Evolutionary conservation across 2,888 invertebrate species (phyloP).

Genomic region (Folsomia manolachei): DNA sequence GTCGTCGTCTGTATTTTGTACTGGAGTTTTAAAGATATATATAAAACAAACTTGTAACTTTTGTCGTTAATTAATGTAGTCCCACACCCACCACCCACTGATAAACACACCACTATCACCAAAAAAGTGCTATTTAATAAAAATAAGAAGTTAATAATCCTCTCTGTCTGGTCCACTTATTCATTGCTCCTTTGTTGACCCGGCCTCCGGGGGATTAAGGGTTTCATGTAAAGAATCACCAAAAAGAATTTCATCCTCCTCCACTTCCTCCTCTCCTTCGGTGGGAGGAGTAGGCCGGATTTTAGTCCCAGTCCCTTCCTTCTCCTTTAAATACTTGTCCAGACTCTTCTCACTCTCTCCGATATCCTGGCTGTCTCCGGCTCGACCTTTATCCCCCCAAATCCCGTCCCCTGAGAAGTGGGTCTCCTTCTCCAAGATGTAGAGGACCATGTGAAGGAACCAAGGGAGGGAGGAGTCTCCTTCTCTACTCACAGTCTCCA

Average conservation of each 20-base stretch:
- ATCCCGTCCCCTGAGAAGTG: slow-evolving; percentile 75
- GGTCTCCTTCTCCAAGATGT: slow-evolving; percentile 68
- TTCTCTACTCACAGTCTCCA: slow-evolving; percentile 25
- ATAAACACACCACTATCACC: neutral
- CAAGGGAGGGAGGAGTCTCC: slow-evolving; percentile 22
- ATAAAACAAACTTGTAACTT: neutral
- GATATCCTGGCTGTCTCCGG: neutral
- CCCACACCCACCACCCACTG: too few species aligned
- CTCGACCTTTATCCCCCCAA: slow-evolving; percentile 56
- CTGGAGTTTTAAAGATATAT: neutral
- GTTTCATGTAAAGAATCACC: neutral
- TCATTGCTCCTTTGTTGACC: too few species aligned
- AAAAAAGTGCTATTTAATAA: neutral
- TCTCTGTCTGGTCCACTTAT: too few species aligned
- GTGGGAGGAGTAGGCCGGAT: too few species aligned
- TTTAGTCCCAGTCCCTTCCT: neutral
- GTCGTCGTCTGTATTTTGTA: slow-evolving; percentile 13
- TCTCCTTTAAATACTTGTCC: neutral
- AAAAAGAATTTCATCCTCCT: neutral
- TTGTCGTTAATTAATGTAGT: neutral
- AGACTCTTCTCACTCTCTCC: neutral
- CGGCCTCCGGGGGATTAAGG: too few species aligned
- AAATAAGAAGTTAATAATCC: neutral
- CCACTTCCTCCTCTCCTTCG: slow-evolving; percentile 18
- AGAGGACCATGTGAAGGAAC: slow-evolving; percentile 64